phyloP scores from a whole-genome alignment of 2,113 vertebrate species.

The Hippocampus barbouri region DNA sequence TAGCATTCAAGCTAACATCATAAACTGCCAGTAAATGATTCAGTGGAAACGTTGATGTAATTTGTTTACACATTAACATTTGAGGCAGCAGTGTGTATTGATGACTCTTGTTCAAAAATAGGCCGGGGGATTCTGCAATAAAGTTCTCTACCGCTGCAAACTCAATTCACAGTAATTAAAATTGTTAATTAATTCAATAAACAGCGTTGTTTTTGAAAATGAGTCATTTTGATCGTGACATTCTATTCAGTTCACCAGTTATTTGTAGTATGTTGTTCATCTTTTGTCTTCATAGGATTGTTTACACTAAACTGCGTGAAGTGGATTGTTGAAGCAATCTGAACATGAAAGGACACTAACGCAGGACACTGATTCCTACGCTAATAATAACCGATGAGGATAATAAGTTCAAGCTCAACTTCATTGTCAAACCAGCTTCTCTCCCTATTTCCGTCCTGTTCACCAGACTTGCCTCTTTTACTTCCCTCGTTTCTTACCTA shows the following conservation, averaged over 20 bases:
- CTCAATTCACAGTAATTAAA: neutral
- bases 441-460: neutral
- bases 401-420: neutral
- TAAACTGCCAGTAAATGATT: neutral
- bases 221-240: neutral
- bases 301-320: neutral
- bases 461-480: neutral
- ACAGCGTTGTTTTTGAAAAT: neutral
- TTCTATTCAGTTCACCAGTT: neutral
- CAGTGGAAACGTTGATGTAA: neutral
- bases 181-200: neutral
- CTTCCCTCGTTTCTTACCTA: neutral
- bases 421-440: neutral
- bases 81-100: neutral
- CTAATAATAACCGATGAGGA: neutral
- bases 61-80: neutral
- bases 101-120: neutral
- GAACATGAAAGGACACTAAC: neutral
- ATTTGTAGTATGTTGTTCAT: neutral
- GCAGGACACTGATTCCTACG: neutral
- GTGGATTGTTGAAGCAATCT: too few species aligned
- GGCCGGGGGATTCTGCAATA: too few species aligned
- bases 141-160: neutral
- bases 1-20: neutral
- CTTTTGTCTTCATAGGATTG: neutral